Percentiles rank a stretch among this genome's conserved stretches.
Conservation (phyloP, 53 echinoderm and acorn worm species). For the Henricia sp. region DNA sequence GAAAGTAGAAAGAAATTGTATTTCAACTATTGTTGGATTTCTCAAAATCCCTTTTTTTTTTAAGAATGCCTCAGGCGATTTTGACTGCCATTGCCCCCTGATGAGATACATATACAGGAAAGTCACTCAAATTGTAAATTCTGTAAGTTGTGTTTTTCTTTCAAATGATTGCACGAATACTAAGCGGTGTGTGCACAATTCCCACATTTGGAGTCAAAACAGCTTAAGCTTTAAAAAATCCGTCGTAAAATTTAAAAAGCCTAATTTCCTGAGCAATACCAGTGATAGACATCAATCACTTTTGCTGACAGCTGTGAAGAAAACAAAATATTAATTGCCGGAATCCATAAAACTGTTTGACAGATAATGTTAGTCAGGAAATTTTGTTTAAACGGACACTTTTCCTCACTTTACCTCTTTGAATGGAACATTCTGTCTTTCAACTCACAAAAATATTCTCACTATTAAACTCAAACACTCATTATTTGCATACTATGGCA, state of each 20-base stretch:
- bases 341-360: no score
- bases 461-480: no score
- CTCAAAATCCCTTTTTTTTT: not conserved
- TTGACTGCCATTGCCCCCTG: conserved; percentile 39
- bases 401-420: no score
- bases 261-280: conserved; percentile 11
- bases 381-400: no score
- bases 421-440: no score
- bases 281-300: conserved; percentile 19
- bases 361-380: no score
- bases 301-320: conserved; percentile 32
- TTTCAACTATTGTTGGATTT: not conserved
- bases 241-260: no score
- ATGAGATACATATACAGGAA: conserved; percentile 34
- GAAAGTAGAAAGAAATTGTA: no score
- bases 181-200: conserved; percentile 31
- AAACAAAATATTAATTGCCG: no score
- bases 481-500: no score
- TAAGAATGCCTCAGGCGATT: conserved; percentile 10
- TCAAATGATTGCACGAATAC: conserved; percentile 45
- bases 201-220: conserved; percentile 12
- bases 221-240: conserved; percentile 39
- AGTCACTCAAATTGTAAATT: conserved; percentile 20
- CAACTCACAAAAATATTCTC: no score
- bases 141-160: conserved; percentile 5